Conservation (phyloP, 2,888 invertebrate species). For the Argyresthia albistria region DNA sequence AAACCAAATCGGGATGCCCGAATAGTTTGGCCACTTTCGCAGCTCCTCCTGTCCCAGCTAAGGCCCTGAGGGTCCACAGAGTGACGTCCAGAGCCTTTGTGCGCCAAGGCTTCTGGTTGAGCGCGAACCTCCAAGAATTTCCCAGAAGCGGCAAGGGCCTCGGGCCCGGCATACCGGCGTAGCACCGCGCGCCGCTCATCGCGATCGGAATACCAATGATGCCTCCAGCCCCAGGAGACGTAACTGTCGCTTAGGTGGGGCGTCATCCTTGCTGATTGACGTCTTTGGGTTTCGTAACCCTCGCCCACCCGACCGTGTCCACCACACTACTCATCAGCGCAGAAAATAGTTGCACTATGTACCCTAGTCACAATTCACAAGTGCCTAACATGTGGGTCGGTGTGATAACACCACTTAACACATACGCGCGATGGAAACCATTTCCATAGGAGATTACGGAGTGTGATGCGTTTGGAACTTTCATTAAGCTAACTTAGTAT, state of each 20-base stretch:
- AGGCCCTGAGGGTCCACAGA: conserved; percentile 58
- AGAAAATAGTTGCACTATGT: background rate
- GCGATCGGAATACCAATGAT: conserved; percentile 39
- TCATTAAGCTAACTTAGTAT: no score
- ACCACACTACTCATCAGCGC: background rate
- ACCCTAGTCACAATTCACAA: background rate
- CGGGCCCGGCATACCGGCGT: conserved; percentile 82
- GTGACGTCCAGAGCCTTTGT: conserved; percentile 70
- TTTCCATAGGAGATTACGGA: conserved; percentile 12
- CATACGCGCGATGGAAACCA: conserved; percentile 31
- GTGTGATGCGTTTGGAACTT: no score
- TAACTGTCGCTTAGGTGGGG: conserved; percentile 3
- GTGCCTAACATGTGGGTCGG: conserved; percentile 7
- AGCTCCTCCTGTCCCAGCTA: conserved; percentile 64
- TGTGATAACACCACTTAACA: conserved; percentile 37
- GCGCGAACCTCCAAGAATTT: conserved; percentile 86
- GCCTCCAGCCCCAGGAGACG: conserved; percentile 40
- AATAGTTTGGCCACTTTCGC: conserved; percentile 78
- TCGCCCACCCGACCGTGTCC: conserved; percentile 25
- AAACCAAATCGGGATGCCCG: conserved; percentile 83
- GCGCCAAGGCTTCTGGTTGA: conserved; percentile 54
- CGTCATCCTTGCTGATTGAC: background rate
- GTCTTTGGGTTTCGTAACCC: conserved; percentile 19
- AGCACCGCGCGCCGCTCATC: conserved; percentile 63
- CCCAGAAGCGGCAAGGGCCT: conserved; percentile 81